Base-by-base conservation (phyloP, 1,140 invertebrate genomes). In the Parasteatoda tepidariorum region DNA sequence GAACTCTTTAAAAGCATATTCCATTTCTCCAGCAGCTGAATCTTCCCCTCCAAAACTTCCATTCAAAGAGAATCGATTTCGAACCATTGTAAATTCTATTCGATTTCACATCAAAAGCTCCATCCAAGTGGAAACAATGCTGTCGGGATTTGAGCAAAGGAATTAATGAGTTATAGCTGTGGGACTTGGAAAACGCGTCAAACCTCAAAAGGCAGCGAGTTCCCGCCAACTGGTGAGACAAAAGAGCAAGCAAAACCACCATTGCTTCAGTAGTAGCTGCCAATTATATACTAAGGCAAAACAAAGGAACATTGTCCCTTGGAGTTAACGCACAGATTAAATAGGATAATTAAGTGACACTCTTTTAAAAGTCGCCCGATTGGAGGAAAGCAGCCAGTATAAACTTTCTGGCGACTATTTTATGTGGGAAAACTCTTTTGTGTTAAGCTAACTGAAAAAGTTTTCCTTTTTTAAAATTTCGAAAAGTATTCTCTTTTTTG, bases 291-390 rank as follows among this genome's bases (percentile, higher is more conserved):
- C n/a, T 26, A 22, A 24, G 57, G 2, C n/a, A 22, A 48, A 59
- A 59, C 57, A 59, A 59, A 22, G n/a, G 57, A 2, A 22, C n/a
- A 59, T 24, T 59, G 57, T 59, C 6, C 24, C 24, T 59, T 7
- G 57, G n/a, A 59, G 57, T 59, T 59, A 59, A 59, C 13, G 18
- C n/a, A 24, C 57, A 59, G 57, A 59, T 59, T 59, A 59, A 59
- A 59, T 59, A 22, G 57, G 57, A 59, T 59, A 59, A 59, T 59
- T 59, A 59, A 59, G n/a, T 22, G 24, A 26, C 57, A 59, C 18
- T 13, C 57, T 59, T n/a, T 22, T 24, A 59, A 59, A 59, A 26
- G 9, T 26, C 18, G 57, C 13, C n/a, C 38, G 38, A 48, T 48
- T 18, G 9, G 38, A 13, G 18, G 38, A 48, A 22, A 9, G 57